phyloP scores from a whole-genome alignment of 2,113 vertebrate species.

The Gnathochromis pfefferi region DNA sequence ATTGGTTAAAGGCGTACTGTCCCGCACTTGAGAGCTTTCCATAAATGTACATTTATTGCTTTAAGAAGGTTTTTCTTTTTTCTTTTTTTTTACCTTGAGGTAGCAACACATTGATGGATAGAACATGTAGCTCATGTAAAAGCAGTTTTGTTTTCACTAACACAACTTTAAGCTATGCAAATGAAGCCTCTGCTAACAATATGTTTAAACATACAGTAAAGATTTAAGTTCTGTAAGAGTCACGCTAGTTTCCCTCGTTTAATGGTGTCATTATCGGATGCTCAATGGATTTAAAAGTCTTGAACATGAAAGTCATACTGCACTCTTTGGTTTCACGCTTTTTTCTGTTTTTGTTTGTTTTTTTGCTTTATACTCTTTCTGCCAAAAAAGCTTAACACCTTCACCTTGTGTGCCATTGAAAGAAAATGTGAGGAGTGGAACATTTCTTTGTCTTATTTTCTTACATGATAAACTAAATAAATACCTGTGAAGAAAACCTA shows the following conservation, averaged over 20 bases:
- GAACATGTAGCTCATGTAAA: constrained; percentile 58
- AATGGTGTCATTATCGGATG: constrained; percentile 14
- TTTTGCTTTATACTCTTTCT: constrained; percentile 26
- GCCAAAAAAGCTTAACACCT: constrained; percentile 62
- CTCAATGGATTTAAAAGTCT: constrained; percentile 16
- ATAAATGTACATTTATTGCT: constrained; percentile 12
- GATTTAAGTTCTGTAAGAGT: constrained; percentile 8
- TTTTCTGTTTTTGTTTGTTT: neutral
- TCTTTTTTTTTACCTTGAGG: constrained; percentile 15
- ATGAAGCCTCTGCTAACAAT: constrained; percentile 46
- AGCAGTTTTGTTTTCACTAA: constrained; percentile 44
- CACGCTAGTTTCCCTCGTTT: constrained; percentile 5
- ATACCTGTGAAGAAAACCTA: constrained; percentile 45
- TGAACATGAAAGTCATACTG: constrained; percentile 36
- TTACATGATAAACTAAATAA: constrained; percentile 72
- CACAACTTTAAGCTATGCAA: constrained; percentile 73
- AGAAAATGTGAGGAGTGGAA: constrained; percentile 63
- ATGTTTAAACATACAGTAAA: constrained; percentile 12
- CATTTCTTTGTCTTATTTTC: constrained; percentile 74
- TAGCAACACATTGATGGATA: constrained; percentile 36
- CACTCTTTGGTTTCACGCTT: constrained; percentile 4
- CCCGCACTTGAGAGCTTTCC: constrained; percentile 29
- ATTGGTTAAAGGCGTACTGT: constrained; percentile 50
- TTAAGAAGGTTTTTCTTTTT: constrained; percentile 9
- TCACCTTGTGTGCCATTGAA: constrained; percentile 76